Conservation (phyloP, 2,113 vertebrate species). For the Oophaga pumilio region DNA sequence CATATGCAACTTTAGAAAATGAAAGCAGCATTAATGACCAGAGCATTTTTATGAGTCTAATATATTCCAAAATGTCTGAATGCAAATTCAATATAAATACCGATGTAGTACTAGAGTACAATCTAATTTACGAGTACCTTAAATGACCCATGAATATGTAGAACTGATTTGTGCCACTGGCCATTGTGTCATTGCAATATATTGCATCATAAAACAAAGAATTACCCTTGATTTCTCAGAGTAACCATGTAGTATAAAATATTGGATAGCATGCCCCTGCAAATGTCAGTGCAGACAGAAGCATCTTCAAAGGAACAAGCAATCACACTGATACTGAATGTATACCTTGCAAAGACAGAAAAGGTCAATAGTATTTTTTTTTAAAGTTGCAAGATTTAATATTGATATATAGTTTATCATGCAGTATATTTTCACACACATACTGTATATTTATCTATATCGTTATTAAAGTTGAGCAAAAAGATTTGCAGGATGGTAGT, state of each 20-base stretch:
- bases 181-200: constrained; percentile 20
- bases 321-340: neutral
- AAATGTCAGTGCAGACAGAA: neutral
- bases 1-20: constrained; percentile 13
- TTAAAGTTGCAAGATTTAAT: neutral
- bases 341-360: neutral
- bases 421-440: too few relatives aligned
- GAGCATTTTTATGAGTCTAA: constrained; percentile 14
- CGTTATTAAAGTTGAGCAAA: too few relatives aligned
- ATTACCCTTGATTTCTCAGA: constrained; percentile 11
- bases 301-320: neutral
- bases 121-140: constrained; percentile 26
- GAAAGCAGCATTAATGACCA: constrained; percentile 16
- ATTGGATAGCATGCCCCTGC: neutral
- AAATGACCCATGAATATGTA: constrained; percentile 42
- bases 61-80: constrained; percentile 4
- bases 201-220: constrained; percentile 24
- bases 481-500: too few relatives aligned
- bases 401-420: too few relatives aligned
- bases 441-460: too few relatives aligned
- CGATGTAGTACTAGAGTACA: neutral
- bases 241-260: constrained; percentile 27
- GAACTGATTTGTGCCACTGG: constrained; percentile 33
- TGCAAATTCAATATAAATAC: constrained; percentile 32
- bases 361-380: neutral